Conservation (phyloP, 2,113 vertebrate genomes). For the Gnathonemus echidnorhynchus region DNA sequence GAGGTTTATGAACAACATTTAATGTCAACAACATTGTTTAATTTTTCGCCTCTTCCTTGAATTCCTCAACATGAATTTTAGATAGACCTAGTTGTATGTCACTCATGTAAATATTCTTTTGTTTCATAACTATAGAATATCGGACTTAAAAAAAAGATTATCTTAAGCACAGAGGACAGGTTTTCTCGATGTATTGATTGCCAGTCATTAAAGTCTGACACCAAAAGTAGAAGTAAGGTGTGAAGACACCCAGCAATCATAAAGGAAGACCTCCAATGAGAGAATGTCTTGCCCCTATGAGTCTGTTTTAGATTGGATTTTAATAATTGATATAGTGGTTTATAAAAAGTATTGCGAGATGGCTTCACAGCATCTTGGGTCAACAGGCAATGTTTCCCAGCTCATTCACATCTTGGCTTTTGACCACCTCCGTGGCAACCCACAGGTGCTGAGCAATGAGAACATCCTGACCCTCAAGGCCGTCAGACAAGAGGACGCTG, state of each 20-base stretch:
- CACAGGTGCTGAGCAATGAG: slow-evolving; percentile 91
- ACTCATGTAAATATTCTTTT: neutral
- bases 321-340: slow-evolving; percentile 63
- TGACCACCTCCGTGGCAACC: slow-evolving; percentile 31
- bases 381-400: slow-evolving; percentile 34
- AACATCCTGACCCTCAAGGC: slow-evolving; percentile 86
- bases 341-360: slow-evolving; percentile 45
- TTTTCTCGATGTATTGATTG: neutral
- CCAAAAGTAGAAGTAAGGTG: neutral
- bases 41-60: neutral
- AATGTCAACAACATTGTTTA: neutral
- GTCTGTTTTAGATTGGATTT: slow-evolving; percentile 63
- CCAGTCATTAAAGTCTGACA: neutral
- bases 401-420: slow-evolving; percentile 27
- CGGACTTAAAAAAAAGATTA: neutral
- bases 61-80: neutral
- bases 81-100: neutral
- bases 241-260: neutral
- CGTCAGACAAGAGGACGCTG: slow-evolving; percentile 90
- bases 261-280: neutral
- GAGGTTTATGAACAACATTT: neutral
- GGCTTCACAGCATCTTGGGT: slow-evolving; percentile 32
- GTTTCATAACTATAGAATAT: neutral
- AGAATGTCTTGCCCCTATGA: slow-evolving; percentile 30
- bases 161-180: neutral